Evolutionary conservation across 2,797 vertebrate genomes (phyloP).

Genomic region (Bryconaethiops microstoma): DNA sequence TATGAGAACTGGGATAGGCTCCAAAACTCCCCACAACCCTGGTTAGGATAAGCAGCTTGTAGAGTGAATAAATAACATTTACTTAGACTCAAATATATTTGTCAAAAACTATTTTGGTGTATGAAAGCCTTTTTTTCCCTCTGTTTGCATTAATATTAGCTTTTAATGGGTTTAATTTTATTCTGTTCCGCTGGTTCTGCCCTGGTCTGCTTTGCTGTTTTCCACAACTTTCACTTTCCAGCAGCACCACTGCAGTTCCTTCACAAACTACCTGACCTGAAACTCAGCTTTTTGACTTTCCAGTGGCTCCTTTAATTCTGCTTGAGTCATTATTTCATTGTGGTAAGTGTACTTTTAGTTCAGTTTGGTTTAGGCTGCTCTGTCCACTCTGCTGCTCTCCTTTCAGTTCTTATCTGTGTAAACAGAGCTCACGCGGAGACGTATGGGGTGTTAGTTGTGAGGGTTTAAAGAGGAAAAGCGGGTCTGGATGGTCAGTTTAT

Average conservation of each 20-base stretch:
- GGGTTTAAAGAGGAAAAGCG: background rate
- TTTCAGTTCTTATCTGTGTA: background rate
- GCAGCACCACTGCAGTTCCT: background rate
- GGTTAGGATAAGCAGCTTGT: too few relatives aligned
- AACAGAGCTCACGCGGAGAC: background rate
- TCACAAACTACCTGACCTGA: background rate
- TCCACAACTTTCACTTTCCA: background rate
- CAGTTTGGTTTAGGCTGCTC: background rate
- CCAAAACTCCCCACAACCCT: too few relatives aligned
- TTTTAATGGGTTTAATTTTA: too few relatives aligned
- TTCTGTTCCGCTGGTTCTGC: too few relatives aligned
- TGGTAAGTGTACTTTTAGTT: background rate
- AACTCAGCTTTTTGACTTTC: background rate
- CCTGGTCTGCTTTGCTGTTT: too few relatives aligned
- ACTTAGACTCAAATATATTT: too few relatives aligned
- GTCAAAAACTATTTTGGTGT: too few relatives aligned
- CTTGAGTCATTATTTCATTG: background rate
- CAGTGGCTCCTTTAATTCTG: background rate
- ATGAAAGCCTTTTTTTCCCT: too few relatives aligned
- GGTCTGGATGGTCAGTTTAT: conserved; percentile 15
- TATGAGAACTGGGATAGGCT: too few relatives aligned
- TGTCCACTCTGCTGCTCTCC: background rate
- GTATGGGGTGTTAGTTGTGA: conserved; percentile 4
- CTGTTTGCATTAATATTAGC: too few relatives aligned
- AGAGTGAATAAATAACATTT: too few relatives aligned